Conservation (phyloP, 2,888 invertebrate genomes). For the Patella caerulea region DNA sequence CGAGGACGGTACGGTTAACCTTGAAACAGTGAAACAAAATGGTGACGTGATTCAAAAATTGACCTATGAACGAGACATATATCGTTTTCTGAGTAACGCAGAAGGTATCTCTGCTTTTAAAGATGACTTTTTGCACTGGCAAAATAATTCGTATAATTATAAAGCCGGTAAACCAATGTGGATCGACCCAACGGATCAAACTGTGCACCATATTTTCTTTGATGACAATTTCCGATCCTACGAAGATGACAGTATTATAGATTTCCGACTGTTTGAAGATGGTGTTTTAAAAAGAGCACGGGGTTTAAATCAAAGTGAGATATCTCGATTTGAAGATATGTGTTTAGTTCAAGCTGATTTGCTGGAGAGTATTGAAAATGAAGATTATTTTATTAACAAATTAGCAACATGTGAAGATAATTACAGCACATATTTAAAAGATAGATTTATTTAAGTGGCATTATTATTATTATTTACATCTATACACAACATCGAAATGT, state of each 20-base stretch:
- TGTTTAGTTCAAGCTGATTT: slow-evolving; percentile 69
- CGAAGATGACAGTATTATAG: slow-evolving; percentile 69
- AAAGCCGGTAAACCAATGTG: slow-evolving; percentile 66
- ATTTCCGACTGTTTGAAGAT: slow-evolving; percentile 60
- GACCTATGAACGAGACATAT: slow-evolving; percentile 51
- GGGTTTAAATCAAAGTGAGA: slow-evolving; percentile 55
- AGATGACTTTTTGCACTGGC: slow-evolving; percentile 69
- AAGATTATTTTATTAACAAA: slow-evolving; percentile 64
- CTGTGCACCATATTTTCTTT: slow-evolving; percentile 69
- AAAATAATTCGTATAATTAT: slow-evolving; percentile 61
- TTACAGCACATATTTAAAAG: slow-evolving; percentile 45
- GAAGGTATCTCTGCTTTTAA: slow-evolving; percentile 64
- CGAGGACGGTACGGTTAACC: slow-evolving; percentile 39
- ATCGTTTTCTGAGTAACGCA: slow-evolving; percentile 54
- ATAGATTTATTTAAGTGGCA: slow-evolving; percentile 4
- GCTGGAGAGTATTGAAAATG: slow-evolving; percentile 61
- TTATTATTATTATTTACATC: no score
- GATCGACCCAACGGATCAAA: slow-evolving; percentile 59
- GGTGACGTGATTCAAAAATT: slow-evolving; percentile 14
- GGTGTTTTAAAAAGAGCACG: slow-evolving; percentile 41
- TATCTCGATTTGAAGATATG: slow-evolving; percentile 58
- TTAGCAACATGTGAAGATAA: slow-evolving; percentile 61
- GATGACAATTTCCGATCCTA: slow-evolving; percentile 69
- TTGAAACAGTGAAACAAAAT: slow-evolving; percentile 42
- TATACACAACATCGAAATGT: no score